Evolutionary conservation across 2,888 invertebrate genomes (phyloP).

Genomic region (Troilus luridus): DNA sequence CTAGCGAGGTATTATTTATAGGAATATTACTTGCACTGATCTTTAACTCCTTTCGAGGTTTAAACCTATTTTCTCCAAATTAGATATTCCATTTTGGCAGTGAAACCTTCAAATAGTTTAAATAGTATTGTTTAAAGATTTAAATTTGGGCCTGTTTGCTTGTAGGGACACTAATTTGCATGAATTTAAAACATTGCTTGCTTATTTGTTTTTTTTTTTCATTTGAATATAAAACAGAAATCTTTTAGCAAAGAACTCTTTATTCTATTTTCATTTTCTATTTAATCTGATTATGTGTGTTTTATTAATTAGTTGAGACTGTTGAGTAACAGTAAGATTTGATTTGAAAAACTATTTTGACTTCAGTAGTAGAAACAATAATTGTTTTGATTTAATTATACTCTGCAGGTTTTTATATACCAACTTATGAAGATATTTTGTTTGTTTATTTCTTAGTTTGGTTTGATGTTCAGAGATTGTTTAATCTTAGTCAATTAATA

Average conservation of each 20-base stretch:
- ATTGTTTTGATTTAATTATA: not conserved
- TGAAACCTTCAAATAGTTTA: not conserved
- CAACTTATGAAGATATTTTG: not conserved
- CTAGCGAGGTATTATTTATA: not conserved
- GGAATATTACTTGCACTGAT: not conserved
- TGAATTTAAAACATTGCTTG: slow-evolving; percentile 17
- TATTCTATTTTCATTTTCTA: not conserved
- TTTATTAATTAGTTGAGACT: not conserved
- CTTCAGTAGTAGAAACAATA: not conserved
- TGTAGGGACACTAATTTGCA: slow-evolving; percentile 52
- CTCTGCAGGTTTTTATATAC: not conserved
- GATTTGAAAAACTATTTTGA: not conserved
- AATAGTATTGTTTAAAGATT: not conserved
- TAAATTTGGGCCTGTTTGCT: slow-evolving; percentile 47
- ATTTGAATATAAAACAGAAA: not conserved
- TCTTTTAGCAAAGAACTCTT: not conserved
- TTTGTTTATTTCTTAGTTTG: not conserved
- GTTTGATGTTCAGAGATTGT: not conserved
- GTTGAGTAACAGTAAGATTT: not conserved
- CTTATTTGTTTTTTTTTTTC: not conserved
- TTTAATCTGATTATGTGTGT: not conserved
- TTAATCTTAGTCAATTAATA: not conserved
- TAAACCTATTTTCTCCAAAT: not conserved
- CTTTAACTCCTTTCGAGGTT: not conserved
- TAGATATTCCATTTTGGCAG: not conserved